Evolutionary conservation across 2,113 vertebrate genomes (phyloP), one percentile per base, ranked within the genome.

Genomic region (Phasianus colchicus): DNA sequence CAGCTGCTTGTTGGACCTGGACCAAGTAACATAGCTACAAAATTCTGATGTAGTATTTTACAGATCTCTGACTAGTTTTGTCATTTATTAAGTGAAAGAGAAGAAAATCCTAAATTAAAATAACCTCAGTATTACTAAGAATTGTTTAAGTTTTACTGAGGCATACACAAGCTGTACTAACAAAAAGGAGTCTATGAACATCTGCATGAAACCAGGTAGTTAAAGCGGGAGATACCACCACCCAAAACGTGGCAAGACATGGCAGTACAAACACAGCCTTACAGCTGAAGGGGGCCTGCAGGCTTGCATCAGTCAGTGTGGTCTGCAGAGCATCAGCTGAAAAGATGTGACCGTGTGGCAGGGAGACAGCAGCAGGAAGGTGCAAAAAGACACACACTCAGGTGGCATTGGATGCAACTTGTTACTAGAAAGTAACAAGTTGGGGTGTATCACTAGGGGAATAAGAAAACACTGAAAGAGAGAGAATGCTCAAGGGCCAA

Each of bases 261-360:
- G 4, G 5, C 5, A 0, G 1, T 40, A 19, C 13, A 52, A 84
- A 43, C 48, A 11, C 48, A 34, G 8, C 34, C 2, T 4, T 30
- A n/a, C 1, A 45, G 29, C 42, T 52, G 80, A 48, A 64, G 55
- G 50, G 55, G 32, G 6, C 6, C 12, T 71, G 34, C 7, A 29
- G 4, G 30, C 6, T 61, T 47, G 10, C 2, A 0, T 55, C 43
- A 72, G 70, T 25, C 25, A 38, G 25, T 2, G n/a, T 24, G 64
- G 20, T 20, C 34, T 66, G 54, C 48, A 67, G 6, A 55, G 25
- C 0, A 0, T 72, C 55, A 38, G 30, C 40, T 90, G 76, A 65
- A 86, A 86, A 43, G 7, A 10, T 58, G 63, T 29, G 48, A 52
- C 24, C 13, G 20, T 1, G 3, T 13, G 36, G 16, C 24, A 20